Evolutionary conservation across 2,797 vertebrate genomes (phyloP).

Genomic region (Channa striata): DNA sequence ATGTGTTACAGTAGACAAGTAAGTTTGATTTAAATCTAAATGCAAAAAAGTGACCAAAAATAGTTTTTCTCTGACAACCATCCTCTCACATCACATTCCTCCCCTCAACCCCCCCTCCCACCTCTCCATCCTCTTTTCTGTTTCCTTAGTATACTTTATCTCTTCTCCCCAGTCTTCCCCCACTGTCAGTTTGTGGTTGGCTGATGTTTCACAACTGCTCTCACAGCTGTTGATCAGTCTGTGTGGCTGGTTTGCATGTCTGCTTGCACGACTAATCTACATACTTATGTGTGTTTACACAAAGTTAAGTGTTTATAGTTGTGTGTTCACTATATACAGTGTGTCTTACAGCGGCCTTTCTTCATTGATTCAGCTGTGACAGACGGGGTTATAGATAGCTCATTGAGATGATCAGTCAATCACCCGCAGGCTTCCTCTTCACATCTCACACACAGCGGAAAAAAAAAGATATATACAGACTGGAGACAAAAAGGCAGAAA

Average conservation of each 20-base stretch:
- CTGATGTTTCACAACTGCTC: slow-evolving; percentile 75
- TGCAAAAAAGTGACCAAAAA: neutral
- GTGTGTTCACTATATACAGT: slow-evolving; percentile 29
- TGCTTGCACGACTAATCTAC: neutral
- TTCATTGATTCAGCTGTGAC: slow-evolving; percentile 66
- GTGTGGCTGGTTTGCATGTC: slow-evolving; percentile 11
- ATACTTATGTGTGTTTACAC: neutral
- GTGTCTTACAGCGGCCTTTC: slow-evolving; percentile 48
- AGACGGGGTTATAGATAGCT: slow-evolving; percentile 69
- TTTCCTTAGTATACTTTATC: slow-evolving; percentile 73
- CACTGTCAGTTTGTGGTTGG: slow-evolving; percentile 76
- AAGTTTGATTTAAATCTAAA: slow-evolving; percentile 14
- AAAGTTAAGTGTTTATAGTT: neutral
- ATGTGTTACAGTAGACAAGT: slow-evolving; percentile 3
- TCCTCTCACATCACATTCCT: neutral
- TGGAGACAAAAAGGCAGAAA: slow-evolving; percentile 9
- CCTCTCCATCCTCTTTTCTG: slow-evolving; percentile 53
- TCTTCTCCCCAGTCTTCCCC: slow-evolving; percentile 62
- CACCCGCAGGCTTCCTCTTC: slow-evolving; percentile 58
- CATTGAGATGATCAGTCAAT: slow-evolving; percentile 70
- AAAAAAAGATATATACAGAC: slow-evolving; percentile 13
- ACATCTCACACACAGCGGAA: slow-evolving; percentile 23
- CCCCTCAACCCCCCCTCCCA: slow-evolving; percentile 1
- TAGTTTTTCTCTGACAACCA: neutral
- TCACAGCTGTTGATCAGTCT: slow-evolving; percentile 64